These are phyloP conservation scores for Meghimatium bilineatum DNA, from an alignment of 2,888 invertebrate species.

Conservation along the genomic window DNA sequence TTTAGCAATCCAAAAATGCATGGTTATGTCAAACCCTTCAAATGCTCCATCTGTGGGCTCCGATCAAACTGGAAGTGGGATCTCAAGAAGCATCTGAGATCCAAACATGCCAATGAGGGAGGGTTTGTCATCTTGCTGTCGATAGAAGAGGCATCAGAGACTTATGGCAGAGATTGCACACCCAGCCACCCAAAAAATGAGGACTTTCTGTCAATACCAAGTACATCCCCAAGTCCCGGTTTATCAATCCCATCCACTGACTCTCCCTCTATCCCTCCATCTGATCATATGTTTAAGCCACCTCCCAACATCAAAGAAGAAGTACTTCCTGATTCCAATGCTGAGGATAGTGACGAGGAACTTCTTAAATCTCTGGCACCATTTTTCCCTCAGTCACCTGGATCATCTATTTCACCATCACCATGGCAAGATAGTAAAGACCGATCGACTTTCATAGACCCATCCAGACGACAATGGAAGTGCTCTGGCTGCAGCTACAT, in stretches of 20 bases:
- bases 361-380: not conserved
- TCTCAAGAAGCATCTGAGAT: slow-evolving; percentile 92
- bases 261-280: not conserved
- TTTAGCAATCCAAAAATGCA: slow-evolving; percentile 63
- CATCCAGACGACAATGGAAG: slow-evolving; percentile 82
- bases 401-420: slow-evolving; percentile 12
- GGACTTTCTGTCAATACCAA: slow-evolving; percentile 23
- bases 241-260: not conserved
- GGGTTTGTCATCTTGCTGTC: slow-evolving; percentile 70
- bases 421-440: slow-evolving; percentile 12
- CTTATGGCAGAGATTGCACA: slow-evolving; percentile 55
- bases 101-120: slow-evolving; percentile 64
- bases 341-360: not conserved
- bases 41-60: slow-evolving; percentile 94
- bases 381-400: slow-evolving; percentile 29
- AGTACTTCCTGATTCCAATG: slow-evolving; percentile 23
- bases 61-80: slow-evolving; percentile 99
- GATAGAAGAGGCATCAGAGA: slow-evolving; percentile 71
- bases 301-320: slow-evolving; percentile 42
- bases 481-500: slow-evolving; percentile 94
- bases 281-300: slow-evolving; percentile 24
- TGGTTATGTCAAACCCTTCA: slow-evolving; percentile 83
- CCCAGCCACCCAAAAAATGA: slow-evolving; percentile 45
- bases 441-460: slow-evolving; percentile 38
- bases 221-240: slow-evolving; percentile 17